Base-by-base conservation (phyloP, 37 sponge, comb jelly and placozoan species). In the Oscarella lobularis region DNA sequence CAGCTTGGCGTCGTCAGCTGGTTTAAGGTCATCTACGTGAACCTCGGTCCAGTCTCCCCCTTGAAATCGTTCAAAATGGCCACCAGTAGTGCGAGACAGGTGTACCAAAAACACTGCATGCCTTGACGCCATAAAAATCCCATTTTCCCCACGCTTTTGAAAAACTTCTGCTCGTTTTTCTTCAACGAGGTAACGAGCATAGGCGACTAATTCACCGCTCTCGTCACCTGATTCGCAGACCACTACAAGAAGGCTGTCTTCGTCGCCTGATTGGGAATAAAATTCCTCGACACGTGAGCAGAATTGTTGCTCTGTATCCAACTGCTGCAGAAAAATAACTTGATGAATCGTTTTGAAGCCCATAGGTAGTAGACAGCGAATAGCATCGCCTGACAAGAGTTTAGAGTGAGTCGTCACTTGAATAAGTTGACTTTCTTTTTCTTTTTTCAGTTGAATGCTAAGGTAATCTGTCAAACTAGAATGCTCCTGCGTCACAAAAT, bases 381-480 rank as follows among this genome's bases (percentile, higher is more conserved):
- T 33, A 2, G 81, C 40, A 33, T 82, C 88, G 0, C 41, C 70
- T 29, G 83, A 80, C 32, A 91, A 78, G 4, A 87, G 85, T 38
- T 78, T 88, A 37, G 89, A 80, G 65, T 91, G 88, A 60, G 92
- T 91, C 3, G 92, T 91, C 1, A 91, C 92, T 82, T 91, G 83
- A 37, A 85, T 14, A 0, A 40, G 40, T 4, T 2, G 67, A 4
- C 33, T 68, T 35, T 38, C 73, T 75, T 30, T 66, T 75, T 14
- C 6, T 68, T 14, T 5, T 14, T 5, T 4, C 6, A 5, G 71
- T 35, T 68, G 6, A 5, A 20, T 35, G 6, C 33, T 4, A 4
- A 68, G 71, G 71, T 14, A 68, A 4, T 68, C 71, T 4, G 6
- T 14, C 71, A 68, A 35, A 14, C 71, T 68, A 35, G 29, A 29